Evolutionary conservation across 1,140 invertebrate genomes (phyloP), one percentile per base, ranked within the genome.

Genomic region (Tetraneura akinire): DNA sequence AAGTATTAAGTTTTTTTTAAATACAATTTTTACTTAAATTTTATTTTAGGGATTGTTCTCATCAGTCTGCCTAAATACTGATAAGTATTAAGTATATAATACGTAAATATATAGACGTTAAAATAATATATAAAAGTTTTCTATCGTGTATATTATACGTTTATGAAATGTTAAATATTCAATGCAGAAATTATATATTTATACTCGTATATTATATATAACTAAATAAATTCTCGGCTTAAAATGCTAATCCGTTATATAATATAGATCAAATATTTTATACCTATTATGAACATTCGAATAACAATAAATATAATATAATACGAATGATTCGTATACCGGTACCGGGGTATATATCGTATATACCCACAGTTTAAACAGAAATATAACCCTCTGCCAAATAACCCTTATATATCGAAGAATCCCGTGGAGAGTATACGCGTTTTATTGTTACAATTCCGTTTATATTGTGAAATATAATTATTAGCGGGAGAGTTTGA

Each of bases 391-490:
- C 45, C 68, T 47, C 47, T 42, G 47, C 47, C 3, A 62, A 62
- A 62, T 37, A 62, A 62, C 8, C 66, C 32, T 37, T 37, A n/a
- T n/a, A n/a, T n/a, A n/a, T n/a, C n/a, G 14, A 21, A 49, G 68
- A 71, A 51, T 51, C n/a, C 21, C 55, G 5, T 9, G 18, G 4
- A 5, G 3, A 5, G 21, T 18, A 14, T 45, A n/a, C n/a, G n/a
- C n/a, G n/a, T 78, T 60, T 57, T 78, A 78, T 78, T 78, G 74
- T 78, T 60, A 60, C 55, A 60, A 62, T 16, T n/a, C n/a, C n/a
- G n/a, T n/a, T n/a, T n/a, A n/a, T n/a, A n/a, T n/a, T n/a, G n/a
- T n/a, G n/a, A n/a, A n/a, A n/a, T n/a, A 29, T 78, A 4, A 37
- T 78, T 37, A 51, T 45, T 37, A 37, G n/a, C 11, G 1, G 21